A percentile compares a stretch with the other conserved stretches of the same genome.
Evolutionary conservation across 2,113 vertebrate species (phyloP).

Genomic region (Actenoides hombroni): DNA sequence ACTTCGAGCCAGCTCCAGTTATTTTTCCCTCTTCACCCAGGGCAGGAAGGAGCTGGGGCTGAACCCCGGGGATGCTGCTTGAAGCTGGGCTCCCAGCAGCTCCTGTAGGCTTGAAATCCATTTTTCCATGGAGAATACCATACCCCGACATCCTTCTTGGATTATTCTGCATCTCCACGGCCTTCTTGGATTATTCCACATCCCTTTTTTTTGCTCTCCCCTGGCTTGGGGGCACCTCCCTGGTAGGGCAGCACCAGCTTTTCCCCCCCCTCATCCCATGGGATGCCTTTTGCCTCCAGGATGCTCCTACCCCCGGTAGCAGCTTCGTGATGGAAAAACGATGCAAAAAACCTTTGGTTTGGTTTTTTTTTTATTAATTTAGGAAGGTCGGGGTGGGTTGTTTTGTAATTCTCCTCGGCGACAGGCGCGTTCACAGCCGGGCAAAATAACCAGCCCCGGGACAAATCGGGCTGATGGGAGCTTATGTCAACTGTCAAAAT

Average conservation of each 20-base stretch:
- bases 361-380: background rate
- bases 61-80: background rate
- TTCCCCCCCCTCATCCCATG: background rate
- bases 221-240: too few species aligned
- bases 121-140: background rate
- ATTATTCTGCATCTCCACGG: rapidly evolving
- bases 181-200: background rate
- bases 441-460: background rate
- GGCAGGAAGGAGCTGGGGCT: background rate
- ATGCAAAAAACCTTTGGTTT: background rate
- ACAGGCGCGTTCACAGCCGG: background rate
- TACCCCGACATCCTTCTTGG: rapidly evolving
- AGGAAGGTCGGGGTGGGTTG: rapidly evolving
- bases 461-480: background rate
- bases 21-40: background rate
- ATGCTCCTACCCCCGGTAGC: background rate
- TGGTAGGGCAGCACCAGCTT: rapidly evolving
- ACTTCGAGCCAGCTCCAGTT: background rate
- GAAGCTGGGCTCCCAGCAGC: background rate
- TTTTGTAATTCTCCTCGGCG: background rate
- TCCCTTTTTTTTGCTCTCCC: background rate
- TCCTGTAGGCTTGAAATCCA: background rate
- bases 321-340: background rate
- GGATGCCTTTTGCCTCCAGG: background rate
- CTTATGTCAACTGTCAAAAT: constrained; percentile 17